Base-by-base conservation (phyloP, 2,797 vertebrate genomes). In the Chelon auratus region DNA sequence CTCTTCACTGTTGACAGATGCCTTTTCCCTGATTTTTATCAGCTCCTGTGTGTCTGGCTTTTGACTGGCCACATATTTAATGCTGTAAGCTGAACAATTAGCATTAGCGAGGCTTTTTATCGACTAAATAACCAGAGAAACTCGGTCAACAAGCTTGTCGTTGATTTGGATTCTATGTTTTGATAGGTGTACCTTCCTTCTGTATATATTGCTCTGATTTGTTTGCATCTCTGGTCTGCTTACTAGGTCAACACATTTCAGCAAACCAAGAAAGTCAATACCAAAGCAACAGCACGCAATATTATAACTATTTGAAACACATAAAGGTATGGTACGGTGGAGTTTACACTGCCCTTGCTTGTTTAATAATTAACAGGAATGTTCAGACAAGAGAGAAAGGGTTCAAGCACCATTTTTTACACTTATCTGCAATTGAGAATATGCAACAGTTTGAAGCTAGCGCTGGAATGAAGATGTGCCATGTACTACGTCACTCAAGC, bases 331-430 rank as follows among this genome's bases (percentile, higher is more conserved):
- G n/a, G 33, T 64, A 39, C 72, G 50, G 56, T 53, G 42, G 33
- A 53, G 40, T 57, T 68, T 62, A 56, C n/a, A 53, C 68, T 66
- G 33, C 4, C 14, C 8, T 6, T 15, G 9, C 1, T n/a, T 55
- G 60, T 43, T 69, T 75, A 83, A 84, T 84, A 62, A 81, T 77
- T 81, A 81, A 79, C 80, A 53, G 62, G 52, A 59, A 58, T 54
- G 48, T 65, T 24, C 53, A 36, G 30, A 11, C 18, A 75, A 24
- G 14, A 61, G 24, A 51, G 53, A 40, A 37, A 33, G 47, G 4
- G 15, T 9, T 48, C 3, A 8, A 2, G 1, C 6, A 3, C 1
- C 1, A 9, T 12, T 36, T 55, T 40, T 5, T 33, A 9, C 15
- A n/a, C 33, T 68, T 45, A 10, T 8, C 3, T 26, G 30, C 17